These are phyloP conservation scores for Armadillidium nasatum DNA, from an alignment of 1,140 invertebrate species.

Conservation along the genomic window DNA sequence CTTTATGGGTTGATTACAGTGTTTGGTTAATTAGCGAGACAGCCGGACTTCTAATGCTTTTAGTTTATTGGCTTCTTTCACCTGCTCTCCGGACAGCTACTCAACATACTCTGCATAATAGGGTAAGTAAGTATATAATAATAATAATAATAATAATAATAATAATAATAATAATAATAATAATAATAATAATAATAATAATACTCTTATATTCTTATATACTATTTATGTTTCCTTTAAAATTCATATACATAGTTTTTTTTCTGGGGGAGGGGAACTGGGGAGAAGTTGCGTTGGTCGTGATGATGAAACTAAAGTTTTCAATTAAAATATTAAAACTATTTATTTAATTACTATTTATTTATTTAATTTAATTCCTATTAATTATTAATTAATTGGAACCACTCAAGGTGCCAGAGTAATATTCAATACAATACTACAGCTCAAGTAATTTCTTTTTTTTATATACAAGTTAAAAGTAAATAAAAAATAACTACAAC, in stretches of 20 bases:
- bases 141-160: conserved; percentile 17
- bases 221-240: background rate
- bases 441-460: too few relatives aligned
- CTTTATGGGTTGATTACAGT: conserved; percentile 12
- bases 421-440: too few relatives aligned
- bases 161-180: conserved; percentile 22
- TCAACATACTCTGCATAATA: conserved; percentile 18
- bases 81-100: conserved; percentile 13
- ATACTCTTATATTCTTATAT: background rate
- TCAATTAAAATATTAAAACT: too few relatives aligned
- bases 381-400: too few relatives aligned
- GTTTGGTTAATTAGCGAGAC: conserved; percentile 22
- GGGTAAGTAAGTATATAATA: conserved; percentile 3
- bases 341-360: too few relatives aligned
- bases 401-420: too few relatives aligned
- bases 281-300: too few relatives aligned
- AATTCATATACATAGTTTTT: background rate
- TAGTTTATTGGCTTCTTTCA: conserved; percentile 16
- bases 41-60: background rate
- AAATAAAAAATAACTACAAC: too few relatives aligned
- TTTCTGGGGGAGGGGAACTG: too few relatives aligned
- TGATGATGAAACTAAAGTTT: too few relatives aligned
- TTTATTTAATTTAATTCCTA: too few relatives aligned
- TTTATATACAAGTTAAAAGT: too few relatives aligned
- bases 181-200: background rate